Base-by-base conservation (phyloP, 1,140 invertebrate genomes). In the Atopsyche davidsoni region DNA sequence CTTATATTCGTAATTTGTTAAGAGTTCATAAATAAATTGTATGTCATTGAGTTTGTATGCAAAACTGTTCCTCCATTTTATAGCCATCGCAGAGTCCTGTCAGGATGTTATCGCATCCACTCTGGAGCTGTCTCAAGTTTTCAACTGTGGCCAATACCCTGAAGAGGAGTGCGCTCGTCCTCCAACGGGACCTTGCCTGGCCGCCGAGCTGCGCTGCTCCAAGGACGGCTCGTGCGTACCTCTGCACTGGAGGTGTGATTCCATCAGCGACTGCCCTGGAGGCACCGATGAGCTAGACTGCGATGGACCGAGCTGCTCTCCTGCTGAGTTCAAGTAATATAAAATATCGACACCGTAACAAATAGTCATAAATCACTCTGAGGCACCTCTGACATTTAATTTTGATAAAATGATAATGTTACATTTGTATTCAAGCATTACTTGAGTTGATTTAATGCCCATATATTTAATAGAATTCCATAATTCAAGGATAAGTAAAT, bases 201-300 rank as follows among this genome's bases (percentile, higher is more conserved):
- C 60, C 0, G 72, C 75, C 14, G 80, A 83, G 63, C 72, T 82
- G 45, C 62, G 70, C 18, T 89, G 86, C 63, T 35, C 53, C 24
- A 62, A 69, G 0, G 83, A 86, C 59, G 76, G 75, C 0, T 69
- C 76, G 3, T 86, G 83, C 58, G 75, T 85, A 21, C 76, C 77
- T 0, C 59, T 72, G 11, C 71, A 75, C 19, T 80, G 80, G 76
- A 67, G 75, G n/a, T 87, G 85, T 60, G 81, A 87, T 58, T 79
- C 80, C 10, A 71, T 74, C 1, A 72, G 70, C 28, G 82, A 86
- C 59, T 87, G 85, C 58, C 64, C 69, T 0, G 74, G 70, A 2
- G 79, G 77, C 18, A 76, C 77, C 39, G 85, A 87, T 58, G 85
- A 87, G 54, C 60, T 65, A 1, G 70, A 75, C 41, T 87, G 84